Percentiles rank a stretch among this genome's conserved stretches.
phyloP scores from a whole-genome alignment of 2,888 invertebrate genomes.

The Latheticus oryzae region DNA sequence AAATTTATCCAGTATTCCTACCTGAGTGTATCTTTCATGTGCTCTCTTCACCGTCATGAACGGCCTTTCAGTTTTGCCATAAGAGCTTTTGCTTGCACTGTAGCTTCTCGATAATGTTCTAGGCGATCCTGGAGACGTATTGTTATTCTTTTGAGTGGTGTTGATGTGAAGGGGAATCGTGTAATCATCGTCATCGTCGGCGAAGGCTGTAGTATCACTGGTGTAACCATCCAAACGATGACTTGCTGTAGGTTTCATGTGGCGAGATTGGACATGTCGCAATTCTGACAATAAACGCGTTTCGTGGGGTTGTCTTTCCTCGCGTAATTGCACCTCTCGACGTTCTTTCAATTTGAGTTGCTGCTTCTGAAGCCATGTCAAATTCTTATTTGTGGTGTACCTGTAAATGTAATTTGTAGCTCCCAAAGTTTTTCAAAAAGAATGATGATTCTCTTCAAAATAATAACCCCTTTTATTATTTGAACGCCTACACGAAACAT shows the following conservation, averaged over 20 bases:
- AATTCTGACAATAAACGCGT: slow-evolving; percentile 72
- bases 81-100: slow-evolving; percentile 51
- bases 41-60: slow-evolving; percentile 73
- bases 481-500: slow-evolving; percentile 6
- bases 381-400: slow-evolving; percentile 59
- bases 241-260: slow-evolving; percentile 64
- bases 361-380: slow-evolving; percentile 86
- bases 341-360: slow-evolving; percentile 84
- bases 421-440: not conserved
- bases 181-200: slow-evolving; percentile 80
- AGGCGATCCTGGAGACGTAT: slow-evolving; percentile 26
- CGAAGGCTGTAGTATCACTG: slow-evolving; percentile 82
- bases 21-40: slow-evolving; percentile 64
- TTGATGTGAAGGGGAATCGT: slow-evolving; percentile 78
- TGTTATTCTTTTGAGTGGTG: slow-evolving; percentile 62
- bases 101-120: slow-evolving; percentile 31
- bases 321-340: slow-evolving; percentile 78
- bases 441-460: not conserved
- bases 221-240: slow-evolving; percentile 79
- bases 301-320: slow-evolving; percentile 79
- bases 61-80: slow-evolving; percentile 69
- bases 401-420: slow-evolving; percentile 48
- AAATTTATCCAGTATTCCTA: no score
- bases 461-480: slow-evolving; percentile 2
- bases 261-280: slow-evolving; percentile 66